Evolutionary conservation across 2,797 vertebrate species (phyloP).

Genomic region (Sebastiscus albofasciatus): DNA sequence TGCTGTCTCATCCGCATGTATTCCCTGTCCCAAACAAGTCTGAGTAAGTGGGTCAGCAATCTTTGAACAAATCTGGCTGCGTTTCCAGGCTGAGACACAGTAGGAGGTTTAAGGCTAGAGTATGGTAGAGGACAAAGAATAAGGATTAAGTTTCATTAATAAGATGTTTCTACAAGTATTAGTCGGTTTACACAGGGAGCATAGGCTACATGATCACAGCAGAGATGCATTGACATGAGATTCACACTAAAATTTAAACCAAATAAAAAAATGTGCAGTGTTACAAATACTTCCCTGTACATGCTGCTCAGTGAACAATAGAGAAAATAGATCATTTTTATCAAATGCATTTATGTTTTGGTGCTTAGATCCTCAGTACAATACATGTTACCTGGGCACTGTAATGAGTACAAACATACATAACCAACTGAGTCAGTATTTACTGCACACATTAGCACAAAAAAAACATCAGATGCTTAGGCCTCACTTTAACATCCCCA

Average conservation of each 20-base stretch:
- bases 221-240: neutral
- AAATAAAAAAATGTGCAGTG: neutral
- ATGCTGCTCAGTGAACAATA: neutral
- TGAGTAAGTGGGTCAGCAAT: conserved; percentile 59
- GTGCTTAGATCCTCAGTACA: neutral
- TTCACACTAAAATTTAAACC: neutral
- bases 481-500: neutral
- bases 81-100: conserved; percentile 5
- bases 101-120: neutral
- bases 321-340: neutral
- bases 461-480: neutral
- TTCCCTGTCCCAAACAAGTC: conserved; percentile 29
- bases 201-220: neutral
- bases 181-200: neutral
- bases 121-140: neutral
- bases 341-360: neutral
- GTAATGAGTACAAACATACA: neutral
- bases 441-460: neutral
- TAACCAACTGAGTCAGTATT: neutral
- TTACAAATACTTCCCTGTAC: neutral
- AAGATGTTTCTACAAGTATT: neutral
- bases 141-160: neutral
- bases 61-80: conserved; percentile 40
- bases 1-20: conserved; percentile 56
- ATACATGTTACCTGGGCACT: neutral